Evolutionary conservation across 92 coral and sea anemone species (phyloP).

Genomic region (Porites lobata): DNA sequence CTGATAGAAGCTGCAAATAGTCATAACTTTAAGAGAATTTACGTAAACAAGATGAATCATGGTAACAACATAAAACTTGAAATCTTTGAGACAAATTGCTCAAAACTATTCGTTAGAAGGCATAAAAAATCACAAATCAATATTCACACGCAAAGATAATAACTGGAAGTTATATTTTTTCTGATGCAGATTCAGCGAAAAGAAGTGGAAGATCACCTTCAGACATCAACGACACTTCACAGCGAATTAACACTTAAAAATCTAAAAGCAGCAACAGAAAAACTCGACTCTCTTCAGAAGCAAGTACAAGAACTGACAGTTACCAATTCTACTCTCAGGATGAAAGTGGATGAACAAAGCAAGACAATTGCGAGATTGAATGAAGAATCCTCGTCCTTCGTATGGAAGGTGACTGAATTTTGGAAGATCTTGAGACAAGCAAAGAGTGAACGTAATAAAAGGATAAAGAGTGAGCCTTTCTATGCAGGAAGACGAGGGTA

Average conservation of each 20-base stretch:
- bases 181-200: constrained; percentile 37
- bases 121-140: no score
- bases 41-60: no score
- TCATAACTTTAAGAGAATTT: no score
- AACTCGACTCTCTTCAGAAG: background rate
- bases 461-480: constrained; percentile 1
- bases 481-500: constrained; percentile 49
- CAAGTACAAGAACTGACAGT: constrained; percentile 3
- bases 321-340: no score
- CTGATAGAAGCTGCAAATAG: no score
- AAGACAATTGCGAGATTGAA: no score
- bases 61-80: no score
- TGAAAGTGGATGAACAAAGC: no score
- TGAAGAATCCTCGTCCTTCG: no score
- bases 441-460: background rate
- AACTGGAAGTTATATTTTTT: background rate
- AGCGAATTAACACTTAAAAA: constrained; percentile 21
- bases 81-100: no score
- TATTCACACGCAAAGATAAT: no score
- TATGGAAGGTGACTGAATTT: background rate
- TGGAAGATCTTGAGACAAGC: constrained; percentile 34
- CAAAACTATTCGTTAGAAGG: no score
- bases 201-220: constrained; percentile 47
- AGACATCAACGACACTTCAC: constrained; percentile 33
- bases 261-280: background rate